Evolutionary conservation across 2,888 invertebrate species (phyloP), one percentile per base, ranked within the genome.

Genomic region (Agrotis clavis): DNA sequence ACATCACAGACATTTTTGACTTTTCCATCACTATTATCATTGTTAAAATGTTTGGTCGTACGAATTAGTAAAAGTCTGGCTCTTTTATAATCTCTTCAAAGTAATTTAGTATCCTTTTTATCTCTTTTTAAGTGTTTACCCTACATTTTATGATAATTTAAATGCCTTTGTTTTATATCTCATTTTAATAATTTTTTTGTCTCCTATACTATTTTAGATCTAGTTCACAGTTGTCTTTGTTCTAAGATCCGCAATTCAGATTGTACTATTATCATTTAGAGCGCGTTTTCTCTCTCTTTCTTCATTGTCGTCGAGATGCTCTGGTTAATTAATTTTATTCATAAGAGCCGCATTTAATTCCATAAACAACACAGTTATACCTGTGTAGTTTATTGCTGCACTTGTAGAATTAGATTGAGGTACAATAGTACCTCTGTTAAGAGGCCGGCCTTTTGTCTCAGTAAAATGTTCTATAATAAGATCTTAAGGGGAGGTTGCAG

Each of bases 391-490:
- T 41, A 41, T 41, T 41, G 41, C 41, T 41, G 41, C 41, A 41
- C 41, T 41, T 41, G 41, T 11, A 9, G 41, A 41, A 41, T 41
- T 41, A 41, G 9, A 41, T 41, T 41, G 41, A 68, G 80, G 73
- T 68, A 75, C 77, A 82, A 74, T 79, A 76, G 41, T 64, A 62
- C 53, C 41, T 41, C 64, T 30, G 66, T 76, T 51, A 76, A 79
- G 77, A 77, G 81, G 60, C 64, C 66, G 67, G 65, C 62, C 74
- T 82, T 86, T 85, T 83, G 79, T 86, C 71, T 79, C 73, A 35
- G 66, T 79, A 81, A 41, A 85, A 82, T 81, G 79, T 71, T 66
- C 75, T 82, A 76, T 81, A 82, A 84, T 71, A 82, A 81, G 82
- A 82, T 85, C 80, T 82, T 41, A 41, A 41, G 41, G 11, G 41